Evolutionary conservation across 2,113 vertebrate genomes (phyloP).

Genomic region (Semicossyphus pulcher): DNA sequence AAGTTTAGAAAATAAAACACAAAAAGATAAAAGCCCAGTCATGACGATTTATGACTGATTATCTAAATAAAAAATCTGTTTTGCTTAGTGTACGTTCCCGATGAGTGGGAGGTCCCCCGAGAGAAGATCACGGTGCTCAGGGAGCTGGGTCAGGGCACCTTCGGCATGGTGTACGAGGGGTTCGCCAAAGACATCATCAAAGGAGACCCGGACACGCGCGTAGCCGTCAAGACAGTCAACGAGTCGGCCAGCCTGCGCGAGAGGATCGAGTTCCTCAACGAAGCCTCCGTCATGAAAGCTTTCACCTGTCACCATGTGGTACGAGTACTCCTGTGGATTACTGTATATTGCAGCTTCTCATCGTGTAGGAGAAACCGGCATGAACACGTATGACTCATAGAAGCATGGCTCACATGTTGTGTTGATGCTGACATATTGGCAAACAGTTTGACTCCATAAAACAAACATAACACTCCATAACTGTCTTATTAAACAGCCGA

Average conservation of each 20-base stretch:
- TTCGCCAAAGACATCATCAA: conserved; percentile 94
- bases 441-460: too few relatives aligned
- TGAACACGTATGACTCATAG: conserved; percentile 44
- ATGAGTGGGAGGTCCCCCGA: conserved; percentile 96
- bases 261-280: conserved; percentile 97
- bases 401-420: conserved; percentile 39
- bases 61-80: too few relatives aligned
- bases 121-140: conserved; percentile 92
- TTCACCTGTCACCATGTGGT: conserved; percentile 99
- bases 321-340: conserved; percentile 29
- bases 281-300: conserved; percentile 98
- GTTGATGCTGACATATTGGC: conserved; percentile 34
- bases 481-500: too few relatives aligned
- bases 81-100: conserved; percentile 91
- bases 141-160: conserved; percentile 97
- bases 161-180: conserved; percentile 98
- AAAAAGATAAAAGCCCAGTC: too few relatives aligned
- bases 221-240: conserved; percentile 97
- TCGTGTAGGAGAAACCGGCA: conserved; percentile 7
- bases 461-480: too few relatives aligned
- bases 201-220: conserved; percentile 90
- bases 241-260: conserved; percentile 95
- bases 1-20: background rate
- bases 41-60: too few relatives aligned
- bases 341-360: conserved; percentile 4